phyloP scores from a whole-genome alignment of 2,113 vertebrate species.

The Formicarius rufipectus region DNA sequence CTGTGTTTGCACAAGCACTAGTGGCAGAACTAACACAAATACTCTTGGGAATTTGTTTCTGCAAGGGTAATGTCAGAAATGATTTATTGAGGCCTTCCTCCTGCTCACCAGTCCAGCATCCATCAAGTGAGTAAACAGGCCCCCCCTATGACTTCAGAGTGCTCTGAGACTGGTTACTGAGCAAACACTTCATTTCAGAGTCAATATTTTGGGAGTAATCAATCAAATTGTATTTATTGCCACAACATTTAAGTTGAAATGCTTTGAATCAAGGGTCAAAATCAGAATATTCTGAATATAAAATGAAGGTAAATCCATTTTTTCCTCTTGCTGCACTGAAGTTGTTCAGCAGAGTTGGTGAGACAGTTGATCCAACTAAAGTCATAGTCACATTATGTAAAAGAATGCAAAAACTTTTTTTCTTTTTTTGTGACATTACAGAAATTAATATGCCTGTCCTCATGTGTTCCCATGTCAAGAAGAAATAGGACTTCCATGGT shows the following conservation, averaged over 20 bases:
- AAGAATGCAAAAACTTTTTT: background rate
- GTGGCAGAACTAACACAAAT: background rate
- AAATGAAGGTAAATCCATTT: background rate
- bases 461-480: background rate
- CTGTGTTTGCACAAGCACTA: conserved; percentile 20
- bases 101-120: background rate
- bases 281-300: background rate
- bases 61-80: conserved; percentile 35
- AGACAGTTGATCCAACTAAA: background rate
- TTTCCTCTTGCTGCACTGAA: fast-evolving
- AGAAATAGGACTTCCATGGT: background rate
- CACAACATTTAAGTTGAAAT: background rate
- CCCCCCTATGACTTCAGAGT: background rate
- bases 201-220: conserved; percentile 12
- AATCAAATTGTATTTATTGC: background rate
- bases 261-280: background rate
- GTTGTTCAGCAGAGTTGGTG: background rate
- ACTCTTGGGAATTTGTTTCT: conserved; percentile 19
- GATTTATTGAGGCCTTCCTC: conserved; percentile 46
- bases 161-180: background rate
- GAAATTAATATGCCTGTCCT: background rate
- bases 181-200: conserved; percentile 22
- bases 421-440: background rate
- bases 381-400: background rate
- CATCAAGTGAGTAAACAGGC: background rate